A percentile compares a stretch with the other conserved stretches of the same genome.
phyloP scores from a whole-genome alignment of 1,140 invertebrate species.

The Drosophila pseudoobscura region DNA sequence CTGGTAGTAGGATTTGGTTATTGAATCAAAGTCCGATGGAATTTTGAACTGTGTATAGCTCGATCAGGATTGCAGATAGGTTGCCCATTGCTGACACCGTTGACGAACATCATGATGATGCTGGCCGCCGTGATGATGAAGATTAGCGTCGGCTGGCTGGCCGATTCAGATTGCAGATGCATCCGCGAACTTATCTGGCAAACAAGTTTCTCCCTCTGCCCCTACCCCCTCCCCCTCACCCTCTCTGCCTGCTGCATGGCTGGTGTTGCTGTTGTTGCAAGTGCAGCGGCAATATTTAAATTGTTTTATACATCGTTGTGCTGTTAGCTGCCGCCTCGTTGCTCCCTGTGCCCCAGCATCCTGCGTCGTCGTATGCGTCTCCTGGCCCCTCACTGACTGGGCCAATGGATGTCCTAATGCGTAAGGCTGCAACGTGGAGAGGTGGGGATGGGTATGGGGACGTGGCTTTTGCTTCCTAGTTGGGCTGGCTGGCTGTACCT shows the following conservation, averaged over 20 bases:
- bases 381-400: conserved; percentile 23
- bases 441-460: too few species aligned
- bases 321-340: conserved; percentile 49
- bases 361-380: background rate
- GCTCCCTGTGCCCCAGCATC: background rate
- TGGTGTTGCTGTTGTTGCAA: conserved; percentile 64
- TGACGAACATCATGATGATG: conserved; percentile 67
- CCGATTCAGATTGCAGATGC: conserved; percentile 78
- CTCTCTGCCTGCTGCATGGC: conserved; percentile 8
- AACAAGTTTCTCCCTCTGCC: conserved; percentile 54
- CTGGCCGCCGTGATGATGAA: conserved; percentile 62
- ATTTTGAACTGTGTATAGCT: conserved; percentile 5
- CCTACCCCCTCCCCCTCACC: background rate
- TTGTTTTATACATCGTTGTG: conserved; percentile 79
- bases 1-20: too few species aligned
- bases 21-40: background rate
- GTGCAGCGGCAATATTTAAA: conserved; percentile 80
- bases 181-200: conserved; percentile 54
- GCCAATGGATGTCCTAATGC: conserved; percentile 78
- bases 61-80: conserved; percentile 64
- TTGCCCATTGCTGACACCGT: conserved; percentile 78
- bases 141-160: conserved; percentile 68
- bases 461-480: conserved; percentile 71
- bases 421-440: conserved; percentile 46
- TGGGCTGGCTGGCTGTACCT: conserved; percentile 43